These are phyloP conservation scores for Ondatra zibethicus DNA, from an alignment of 2,113 vertebrate species.

Conservation along the genomic window DNA sequence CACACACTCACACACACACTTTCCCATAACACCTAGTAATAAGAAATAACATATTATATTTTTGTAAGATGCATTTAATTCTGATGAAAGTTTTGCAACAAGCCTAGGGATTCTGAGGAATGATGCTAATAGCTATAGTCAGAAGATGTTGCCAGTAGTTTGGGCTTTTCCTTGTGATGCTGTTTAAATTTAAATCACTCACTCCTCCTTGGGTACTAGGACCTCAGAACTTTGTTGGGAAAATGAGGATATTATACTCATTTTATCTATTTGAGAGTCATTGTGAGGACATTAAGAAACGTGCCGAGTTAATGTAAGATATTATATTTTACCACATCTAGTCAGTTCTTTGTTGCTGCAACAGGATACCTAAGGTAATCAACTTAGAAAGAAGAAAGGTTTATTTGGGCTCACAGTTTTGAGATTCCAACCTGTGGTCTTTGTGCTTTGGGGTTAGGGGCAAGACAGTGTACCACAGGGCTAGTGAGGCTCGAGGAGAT, in stretches of 20 bases:
- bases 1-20: neutral
- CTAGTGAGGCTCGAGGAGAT: neutral
- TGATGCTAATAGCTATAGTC: neutral
- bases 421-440: neutral
- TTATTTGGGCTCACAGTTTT: neutral
- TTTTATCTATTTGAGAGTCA: neutral
- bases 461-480: neutral
- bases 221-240: neutral
- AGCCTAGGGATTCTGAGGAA: neutral
- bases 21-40: neutral
- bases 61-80: neutral
- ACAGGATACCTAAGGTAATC: neutral
- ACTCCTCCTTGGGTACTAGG: neutral
- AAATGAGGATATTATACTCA: neutral
- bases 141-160: neutral
- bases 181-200: constrained; percentile 18
- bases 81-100: neutral
- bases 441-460: neutral
- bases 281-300: neutral
- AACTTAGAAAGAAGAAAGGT: neutral
- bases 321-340: neutral
- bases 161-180: neutral
- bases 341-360: neutral
- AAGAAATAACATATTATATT: neutral
- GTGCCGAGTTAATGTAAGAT: neutral